Evolutionary conservation across 2,888 invertebrate genomes (phyloP), one percentile per base, ranked within the genome.

Genomic region (Pseudeuparius sepicola): DNA sequence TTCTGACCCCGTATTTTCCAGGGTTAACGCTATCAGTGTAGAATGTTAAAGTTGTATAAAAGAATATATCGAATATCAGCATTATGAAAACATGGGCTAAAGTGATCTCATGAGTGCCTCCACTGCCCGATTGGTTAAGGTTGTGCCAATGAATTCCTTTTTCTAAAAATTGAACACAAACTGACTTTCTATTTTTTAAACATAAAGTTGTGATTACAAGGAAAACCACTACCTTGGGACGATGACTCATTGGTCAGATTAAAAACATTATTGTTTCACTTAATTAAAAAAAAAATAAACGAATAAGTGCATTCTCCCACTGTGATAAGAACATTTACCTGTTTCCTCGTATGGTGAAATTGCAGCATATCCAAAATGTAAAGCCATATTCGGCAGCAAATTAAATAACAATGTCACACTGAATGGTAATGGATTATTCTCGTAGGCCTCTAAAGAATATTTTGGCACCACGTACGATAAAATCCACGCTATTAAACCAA

Each of bases 1-100:
- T 69, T 5, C 73, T 66, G 2, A 76, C 63, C 9, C 78, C 78
- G 56, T 67, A 76, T 33, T 70, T 66, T 25, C 77, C 76, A 2
- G 79, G 78, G 36, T 53, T 51, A 4, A 63, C 44, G 31, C 50
- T 50, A 50, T 78, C 77, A 24, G 78, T 56, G 50, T 78, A 79
- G 58, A 72, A 66, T 2, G 76, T 68, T 9, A 76, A 46, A 7
- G 70, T 15, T 27, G 65, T 51, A 47, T 69, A 72, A n/a, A 77
- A 18, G 5, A 68, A 14, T 4, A 61, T 58, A 46, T 71, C 68
- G 2, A 67, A 29, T 4, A 70, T 39, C 30, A 75, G 50, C 64
- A 70, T 68, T 7, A 66, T 16, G 40, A 70, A 55, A 10, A 65
- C 56, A 31, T 55, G 48, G 3, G 51, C 49, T 53, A 64, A 53